These are phyloP conservation scores for Oceanodroma leucorhoa DNA, from an alignment of 2,797 vertebrate species.

Conservation along the genomic window DNA sequence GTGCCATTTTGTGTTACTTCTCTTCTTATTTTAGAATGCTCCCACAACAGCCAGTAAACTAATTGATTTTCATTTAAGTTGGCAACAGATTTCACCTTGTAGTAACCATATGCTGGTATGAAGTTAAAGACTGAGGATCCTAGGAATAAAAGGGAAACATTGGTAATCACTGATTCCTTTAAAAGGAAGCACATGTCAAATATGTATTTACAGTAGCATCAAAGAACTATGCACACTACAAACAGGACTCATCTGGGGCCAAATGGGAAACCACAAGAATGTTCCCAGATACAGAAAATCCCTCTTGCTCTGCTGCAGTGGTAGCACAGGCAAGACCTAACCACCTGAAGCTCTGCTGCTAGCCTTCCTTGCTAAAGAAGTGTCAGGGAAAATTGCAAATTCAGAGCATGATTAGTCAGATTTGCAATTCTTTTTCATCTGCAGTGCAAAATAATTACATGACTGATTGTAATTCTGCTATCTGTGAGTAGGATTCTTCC, in stretches of 20 bases:
- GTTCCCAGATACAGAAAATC: not conserved
- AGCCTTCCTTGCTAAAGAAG: not conserved
- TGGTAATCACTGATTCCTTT: not conserved
- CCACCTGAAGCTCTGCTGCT: not conserved
- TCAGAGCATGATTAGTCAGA: not conserved
- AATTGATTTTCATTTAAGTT: not conserved
- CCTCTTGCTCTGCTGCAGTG: not conserved
- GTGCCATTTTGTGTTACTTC: not conserved
- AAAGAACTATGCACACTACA: not conserved
- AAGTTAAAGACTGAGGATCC: not conserved
- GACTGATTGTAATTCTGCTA: not conserved
- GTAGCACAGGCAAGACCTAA: not conserved
- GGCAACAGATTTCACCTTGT: not conserved
- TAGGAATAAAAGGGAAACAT: not conserved
- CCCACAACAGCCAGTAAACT: not conserved
- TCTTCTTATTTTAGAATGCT: not conserved
- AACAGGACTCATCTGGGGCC: not conserved
- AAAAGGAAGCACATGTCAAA: not conserved
- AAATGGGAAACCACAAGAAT: conserved; percentile 5
- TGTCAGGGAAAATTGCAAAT: not conserved
- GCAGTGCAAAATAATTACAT: not conserved
- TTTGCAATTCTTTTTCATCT: not conserved
- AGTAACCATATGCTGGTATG: not conserved
- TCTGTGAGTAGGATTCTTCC: not conserved
- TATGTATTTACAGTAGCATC: not conserved